These are phyloP conservation scores for Apodemus agrarius DNA, from an alignment of 2,797 vertebrate genomes.

Conservation along the genomic window DNA sequence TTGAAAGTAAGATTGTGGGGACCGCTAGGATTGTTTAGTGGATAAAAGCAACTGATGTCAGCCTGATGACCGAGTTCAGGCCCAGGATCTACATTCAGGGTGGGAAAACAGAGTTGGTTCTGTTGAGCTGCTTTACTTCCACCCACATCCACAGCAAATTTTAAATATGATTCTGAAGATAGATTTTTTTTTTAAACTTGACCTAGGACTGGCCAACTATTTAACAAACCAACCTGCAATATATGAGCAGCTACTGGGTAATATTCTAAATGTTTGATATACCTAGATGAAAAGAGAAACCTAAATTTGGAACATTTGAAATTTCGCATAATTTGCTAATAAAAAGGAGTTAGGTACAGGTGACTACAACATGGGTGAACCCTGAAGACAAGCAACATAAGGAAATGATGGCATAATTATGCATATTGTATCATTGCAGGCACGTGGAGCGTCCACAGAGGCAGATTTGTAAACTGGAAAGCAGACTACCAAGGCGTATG, in stretches of 20 bases:
- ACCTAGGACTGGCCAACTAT: neutral
- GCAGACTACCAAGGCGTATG: neutral
- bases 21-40: neutral
- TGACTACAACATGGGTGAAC: neutral
- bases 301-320: neutral
- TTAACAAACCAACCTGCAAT: neutral
- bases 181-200: slow-evolving; percentile 40
- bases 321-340: neutral
- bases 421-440: neutral
- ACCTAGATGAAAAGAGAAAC: neutral
- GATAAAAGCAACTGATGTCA: neutral
- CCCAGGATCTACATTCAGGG: neutral
- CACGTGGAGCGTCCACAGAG: neutral
- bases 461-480: neutral
- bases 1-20: neutral
- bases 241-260: neutral
- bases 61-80: neutral
- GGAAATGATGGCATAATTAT: neutral
- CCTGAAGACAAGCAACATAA: slow-evolving; percentile 9
- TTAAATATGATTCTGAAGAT: neutral
- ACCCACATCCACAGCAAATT: no score
- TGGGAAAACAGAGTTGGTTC: neutral
- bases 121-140: neutral
- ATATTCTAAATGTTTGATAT: neutral
- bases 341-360: slow-evolving; percentile 2